Conservation (phyloP, 1,140 invertebrate genomes). For the Wiebesia pumilae region DNA sequence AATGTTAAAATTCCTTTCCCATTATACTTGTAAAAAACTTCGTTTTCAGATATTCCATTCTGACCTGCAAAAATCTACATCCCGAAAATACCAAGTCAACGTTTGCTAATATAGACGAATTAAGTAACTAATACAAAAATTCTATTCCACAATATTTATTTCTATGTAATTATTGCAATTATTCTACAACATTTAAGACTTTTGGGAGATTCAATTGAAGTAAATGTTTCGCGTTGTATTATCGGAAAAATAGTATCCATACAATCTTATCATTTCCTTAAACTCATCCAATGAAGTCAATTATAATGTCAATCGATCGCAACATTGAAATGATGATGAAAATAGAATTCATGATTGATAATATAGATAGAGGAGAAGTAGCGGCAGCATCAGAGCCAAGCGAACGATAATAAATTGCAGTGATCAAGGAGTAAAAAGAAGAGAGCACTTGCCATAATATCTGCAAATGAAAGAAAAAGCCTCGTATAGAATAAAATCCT, state of each 20-base stretch:
- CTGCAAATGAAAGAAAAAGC: slow-evolving; percentile 45
- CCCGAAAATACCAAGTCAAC: too few relatives aligned
- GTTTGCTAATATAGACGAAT: too few relatives aligned
- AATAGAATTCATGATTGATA: not conserved
- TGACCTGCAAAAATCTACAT: too few relatives aligned
- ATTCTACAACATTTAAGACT: too few relatives aligned
- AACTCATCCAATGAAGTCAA: not conserved
- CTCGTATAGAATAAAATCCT: slow-evolving; percentile 46
- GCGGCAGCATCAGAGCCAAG: slow-evolving; percentile 22
- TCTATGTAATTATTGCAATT: too few relatives aligned
- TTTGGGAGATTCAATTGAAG: not conserved
- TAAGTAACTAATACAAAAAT: too few relatives aligned
- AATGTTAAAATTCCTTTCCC: too few relatives aligned
- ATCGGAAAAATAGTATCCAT: not conserved
- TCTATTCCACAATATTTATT: too few relatives aligned
- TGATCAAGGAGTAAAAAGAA: not conserved
- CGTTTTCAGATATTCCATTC: too few relatives aligned
- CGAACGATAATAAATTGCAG: slow-evolving; percentile 29
- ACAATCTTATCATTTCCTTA: not conserved
- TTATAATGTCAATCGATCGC: not conserved
- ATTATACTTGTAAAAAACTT: too few relatives aligned
- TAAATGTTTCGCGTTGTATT: not conserved
- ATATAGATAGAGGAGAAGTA: not conserved
- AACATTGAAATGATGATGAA: not conserved
- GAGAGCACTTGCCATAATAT: slow-evolving; percentile 16